Conservation (phyloP, 1,140 invertebrate species). For the Berghia stephanieae region DNA sequence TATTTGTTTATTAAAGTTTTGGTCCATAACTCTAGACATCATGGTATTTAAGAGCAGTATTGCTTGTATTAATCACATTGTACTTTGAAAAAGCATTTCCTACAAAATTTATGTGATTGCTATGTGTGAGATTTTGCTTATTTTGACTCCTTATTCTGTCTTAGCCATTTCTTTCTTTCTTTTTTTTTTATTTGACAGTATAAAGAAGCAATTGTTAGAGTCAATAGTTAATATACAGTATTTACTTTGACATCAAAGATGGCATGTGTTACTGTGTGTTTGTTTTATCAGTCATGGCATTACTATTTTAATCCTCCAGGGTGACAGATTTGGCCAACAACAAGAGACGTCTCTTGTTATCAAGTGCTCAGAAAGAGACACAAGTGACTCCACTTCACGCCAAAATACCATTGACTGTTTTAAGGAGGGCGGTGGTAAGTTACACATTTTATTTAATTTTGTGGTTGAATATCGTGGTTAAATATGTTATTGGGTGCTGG, state of each 20-base stretch:
- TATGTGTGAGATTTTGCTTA: neutral
- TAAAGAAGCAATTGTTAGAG: neutral
- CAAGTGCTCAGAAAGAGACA: slow-evolving; percentile 58
- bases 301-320: slow-evolving; percentile 40
- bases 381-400: slow-evolving; percentile 57
- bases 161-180: neutral
- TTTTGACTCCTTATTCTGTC: neutral
- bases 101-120: too few relatives aligned
- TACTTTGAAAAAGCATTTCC: too few relatives aligned
- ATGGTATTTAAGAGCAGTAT: too few relatives aligned
- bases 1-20: too few relatives aligned
- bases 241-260: neutral
- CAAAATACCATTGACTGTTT: slow-evolving; percentile 55
- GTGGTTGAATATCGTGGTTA: neutral
- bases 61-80: too few relatives aligned
- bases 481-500: neutral
- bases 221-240: too few relatives aligned
- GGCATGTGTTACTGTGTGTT: neutral
- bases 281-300: neutral
- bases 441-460: neutral
- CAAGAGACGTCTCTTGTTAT: slow-evolving; percentile 56
- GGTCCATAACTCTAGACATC: too few relatives aligned
- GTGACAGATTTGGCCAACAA: slow-evolving; percentile 54
- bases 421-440: slow-evolving; percentile 53
- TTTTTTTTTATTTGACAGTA: neutral